Evolutionary conservation across 1,140 invertebrate genomes (phyloP).

Genomic region (Dinothrombium tinctorium): DNA sequence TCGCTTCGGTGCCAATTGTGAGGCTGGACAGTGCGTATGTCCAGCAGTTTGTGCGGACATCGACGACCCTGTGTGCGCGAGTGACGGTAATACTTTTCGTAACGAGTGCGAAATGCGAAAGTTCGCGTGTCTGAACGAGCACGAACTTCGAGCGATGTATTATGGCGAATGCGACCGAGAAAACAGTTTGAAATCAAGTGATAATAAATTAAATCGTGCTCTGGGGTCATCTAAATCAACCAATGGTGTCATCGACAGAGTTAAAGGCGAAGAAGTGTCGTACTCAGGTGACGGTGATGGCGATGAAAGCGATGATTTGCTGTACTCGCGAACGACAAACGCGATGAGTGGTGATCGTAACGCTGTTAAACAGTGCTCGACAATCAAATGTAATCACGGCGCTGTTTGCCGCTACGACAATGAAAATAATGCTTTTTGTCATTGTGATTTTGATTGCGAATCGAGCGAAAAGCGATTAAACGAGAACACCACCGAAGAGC

Average conservation of each 20-base stretch:
- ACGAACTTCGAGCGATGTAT: constrained; percentile 16
- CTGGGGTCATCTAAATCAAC: too few species aligned
- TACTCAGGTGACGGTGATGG: background rate
- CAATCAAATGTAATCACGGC: constrained; percentile 12
- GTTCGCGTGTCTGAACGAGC: constrained; percentile 45
- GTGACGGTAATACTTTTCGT: constrained; percentile 49
- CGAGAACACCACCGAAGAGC: too few species aligned
- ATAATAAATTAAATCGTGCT: too few species aligned
- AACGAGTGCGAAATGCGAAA: constrained; percentile 38
- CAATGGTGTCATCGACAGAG: background rate
- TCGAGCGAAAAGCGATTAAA: background rate
- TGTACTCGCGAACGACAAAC: too few species aligned
- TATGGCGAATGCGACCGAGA: constrained; percentile 1
- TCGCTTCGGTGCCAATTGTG: constrained; percentile 48
- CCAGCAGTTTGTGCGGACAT: constrained; percentile 38
- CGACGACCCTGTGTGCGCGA: constrained; percentile 48
- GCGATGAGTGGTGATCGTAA: background rate
- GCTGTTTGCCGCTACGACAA: constrained; percentile 12
- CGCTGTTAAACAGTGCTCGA: too few species aligned
- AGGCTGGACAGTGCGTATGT: constrained; percentile 57
- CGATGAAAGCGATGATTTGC: too few species aligned
- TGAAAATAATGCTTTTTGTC: constrained; percentile 7
- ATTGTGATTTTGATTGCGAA: constrained; percentile 12
- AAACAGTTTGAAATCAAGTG: background rate
- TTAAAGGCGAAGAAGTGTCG: background rate